Conservation (phyloP, 2,888 invertebrate species). For the Cyclophora punctaria region DNA sequence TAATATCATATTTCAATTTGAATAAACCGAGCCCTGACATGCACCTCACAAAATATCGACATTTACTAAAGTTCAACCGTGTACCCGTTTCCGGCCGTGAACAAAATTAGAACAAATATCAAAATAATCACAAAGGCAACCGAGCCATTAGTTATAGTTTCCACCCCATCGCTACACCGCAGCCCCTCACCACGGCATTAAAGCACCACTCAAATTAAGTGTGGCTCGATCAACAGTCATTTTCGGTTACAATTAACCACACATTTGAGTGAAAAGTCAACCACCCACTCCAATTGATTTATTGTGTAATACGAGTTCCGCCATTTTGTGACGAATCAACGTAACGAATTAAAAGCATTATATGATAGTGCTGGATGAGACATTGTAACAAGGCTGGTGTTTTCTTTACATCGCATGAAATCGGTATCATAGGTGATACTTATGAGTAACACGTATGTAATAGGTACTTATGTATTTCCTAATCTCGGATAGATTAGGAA, state of each 20-base stretch:
- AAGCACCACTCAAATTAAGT: conserved; percentile 75
- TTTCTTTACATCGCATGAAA: too few relatives aligned
- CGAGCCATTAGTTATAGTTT: conserved; percentile 52
- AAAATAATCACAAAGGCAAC: conserved; percentile 61
- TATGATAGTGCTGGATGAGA: conserved; percentile 10
- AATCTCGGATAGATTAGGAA: too few relatives aligned
- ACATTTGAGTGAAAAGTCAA: conserved; percentile 76
- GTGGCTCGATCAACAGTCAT: conserved; percentile 75
- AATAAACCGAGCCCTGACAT: too few relatives aligned
- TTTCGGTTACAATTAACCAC: conserved; percentile 76
- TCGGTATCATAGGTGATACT: too few relatives aligned
- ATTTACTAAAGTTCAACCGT: conserved; percentile 38
- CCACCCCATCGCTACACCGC: conserved; percentile 42
- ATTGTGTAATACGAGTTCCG: conserved; percentile 69
- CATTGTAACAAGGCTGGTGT: not conserved
- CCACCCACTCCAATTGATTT: conserved; percentile 76
- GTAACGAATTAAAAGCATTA: conserved; percentile 19
- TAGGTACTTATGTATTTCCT: too few relatives aligned
- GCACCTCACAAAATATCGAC: conserved; percentile 1
- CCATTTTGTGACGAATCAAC: conserved; percentile 64
- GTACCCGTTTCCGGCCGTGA: conserved; percentile 42
- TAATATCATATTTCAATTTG: too few relatives aligned
- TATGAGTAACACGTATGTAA: too few relatives aligned
- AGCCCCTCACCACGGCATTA: conserved; percentile 50
- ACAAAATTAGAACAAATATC: conserved; percentile 47